Evolutionary conservation across 2,797 vertebrate genomes (phyloP), one percentile per base, ranked within the genome.

Genomic region (Lacerta agilis): DNA sequence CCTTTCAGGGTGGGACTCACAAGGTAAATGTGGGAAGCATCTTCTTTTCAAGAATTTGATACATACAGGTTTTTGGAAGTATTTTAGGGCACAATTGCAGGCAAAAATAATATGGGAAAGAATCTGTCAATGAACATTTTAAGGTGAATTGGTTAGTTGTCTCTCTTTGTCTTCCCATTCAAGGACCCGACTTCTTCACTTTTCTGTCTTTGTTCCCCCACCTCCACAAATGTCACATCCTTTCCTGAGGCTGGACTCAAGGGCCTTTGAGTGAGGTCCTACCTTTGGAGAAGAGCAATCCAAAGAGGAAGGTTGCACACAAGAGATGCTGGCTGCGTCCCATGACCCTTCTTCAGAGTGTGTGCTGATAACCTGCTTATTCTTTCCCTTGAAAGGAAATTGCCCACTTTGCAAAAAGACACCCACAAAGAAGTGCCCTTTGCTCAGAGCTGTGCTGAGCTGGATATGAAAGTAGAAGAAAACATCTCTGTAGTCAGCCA

Each of bases 261-360:
- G 5, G 7, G 25, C 43, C 7, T 36, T 41, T 15, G 64, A 72
- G 18, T 1, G 13, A 15, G 41, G 7, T 29, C 89, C 82, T 90
- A 90, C 89, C 89, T 90, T n/a, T 67, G 61, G 80, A 69, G 77
- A 87, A 69, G 77, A 87, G 11, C 69, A 87, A 64, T 3, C 69
- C 77, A 7, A 87, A 15, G 27, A 77, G 23, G n/a, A 76, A 20
- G 9, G 7, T 2, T 18, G 25, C 23, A 0, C n/a, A 33, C 3
- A n/a, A 9, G 61, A 71, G 61, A 8, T 6, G 15, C 11, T 13
- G 36, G 17, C 25, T 2, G 29, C 61, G 13, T 6, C 86, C 86
- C 86, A 85, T 90, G 61, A 33, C n/a, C 15, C 8, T 41, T 29
- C 36, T 81, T 33, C 2, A 6, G 15, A 27, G 66, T 23, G 17